Percentiles rank a stretch among this genome's conserved stretches.
Evolutionary conservation across 2,797 vertebrate species (phyloP).

Genomic region (Pachyuromys duprasi): DNA sequence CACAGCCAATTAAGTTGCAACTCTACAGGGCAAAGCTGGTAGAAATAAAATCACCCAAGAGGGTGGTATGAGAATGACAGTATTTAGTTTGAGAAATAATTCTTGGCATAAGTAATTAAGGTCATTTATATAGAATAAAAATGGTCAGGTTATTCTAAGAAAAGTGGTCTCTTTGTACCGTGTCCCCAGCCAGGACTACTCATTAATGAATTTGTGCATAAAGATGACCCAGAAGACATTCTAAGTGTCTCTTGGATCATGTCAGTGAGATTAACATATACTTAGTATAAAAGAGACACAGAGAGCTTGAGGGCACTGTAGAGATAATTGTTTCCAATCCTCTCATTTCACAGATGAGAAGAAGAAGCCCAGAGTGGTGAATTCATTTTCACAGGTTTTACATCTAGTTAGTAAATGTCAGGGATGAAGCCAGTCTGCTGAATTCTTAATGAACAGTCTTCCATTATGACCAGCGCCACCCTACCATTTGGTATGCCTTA

Average conservation of each 20-base stretch:
- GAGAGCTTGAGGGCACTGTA: slow-evolving; percentile 3
- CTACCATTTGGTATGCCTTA: background rate
- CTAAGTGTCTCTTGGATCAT: slow-evolving; percentile 21
- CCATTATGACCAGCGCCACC: background rate
- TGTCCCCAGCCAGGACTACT: background rate
- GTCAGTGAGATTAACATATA: slow-evolving; percentile 30
- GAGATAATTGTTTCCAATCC: slow-evolving; percentile 30
- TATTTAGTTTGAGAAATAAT: slow-evolving; percentile 54
- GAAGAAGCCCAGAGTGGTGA: slow-evolving; percentile 6
- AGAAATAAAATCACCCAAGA: background rate
- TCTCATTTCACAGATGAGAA: slow-evolving; percentile 59
- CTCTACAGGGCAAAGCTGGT: slow-evolving; percentile 23
- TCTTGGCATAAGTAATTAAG: slow-evolving; percentile 1
- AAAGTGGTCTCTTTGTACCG: background rate
- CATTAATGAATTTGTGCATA: slow-evolving; percentile 36
- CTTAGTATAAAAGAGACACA: slow-evolving; percentile 38
- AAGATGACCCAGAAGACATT: slow-evolving; percentile 9
- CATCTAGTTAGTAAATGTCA: slow-evolving; percentile 39
- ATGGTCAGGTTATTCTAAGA: slow-evolving; percentile 35
- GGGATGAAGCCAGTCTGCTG: background rate
- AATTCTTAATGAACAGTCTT: background rate
- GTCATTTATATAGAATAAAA: slow-evolving; percentile 35
- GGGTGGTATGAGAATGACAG: background rate
- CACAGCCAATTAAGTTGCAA: background rate
- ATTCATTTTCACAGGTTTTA: slow-evolving; percentile 23